Evolutionary conservation across 2,888 invertebrate species (phyloP).

Genomic region (Dryadula phaetusa): DNA sequence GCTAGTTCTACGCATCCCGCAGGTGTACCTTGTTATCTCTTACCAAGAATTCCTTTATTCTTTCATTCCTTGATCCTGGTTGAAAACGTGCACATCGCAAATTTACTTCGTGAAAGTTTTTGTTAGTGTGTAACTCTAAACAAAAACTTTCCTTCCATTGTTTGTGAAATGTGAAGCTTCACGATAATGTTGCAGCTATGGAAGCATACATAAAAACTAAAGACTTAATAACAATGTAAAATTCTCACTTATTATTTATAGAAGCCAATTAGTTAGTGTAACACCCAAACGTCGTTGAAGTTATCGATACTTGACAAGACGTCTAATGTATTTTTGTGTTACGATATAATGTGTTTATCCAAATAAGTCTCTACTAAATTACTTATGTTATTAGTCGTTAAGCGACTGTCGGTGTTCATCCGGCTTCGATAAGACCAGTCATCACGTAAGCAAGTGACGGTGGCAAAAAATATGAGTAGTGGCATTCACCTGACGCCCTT

Average conservation of each 20-base stretch:
- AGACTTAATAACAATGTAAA: neutral
- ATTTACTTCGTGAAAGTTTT: constrained; percentile 49
- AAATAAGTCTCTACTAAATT: constrained; percentile 31
- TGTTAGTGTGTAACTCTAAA: constrained; percentile 28
- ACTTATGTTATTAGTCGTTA: constrained; percentile 55
- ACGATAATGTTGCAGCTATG: constrained; percentile 4
- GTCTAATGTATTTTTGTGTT: constrained; percentile 14
- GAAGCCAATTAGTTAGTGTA: neutral
- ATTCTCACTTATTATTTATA: neutral
- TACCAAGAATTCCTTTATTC: constrained; percentile 69
- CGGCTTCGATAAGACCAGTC: constrained; percentile 69
- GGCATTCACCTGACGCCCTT: constrained; percentile 82
- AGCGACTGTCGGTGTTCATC: constrained; percentile 64
- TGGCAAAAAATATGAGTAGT: constrained; percentile 73
- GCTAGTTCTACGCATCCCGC: constrained; percentile 69
- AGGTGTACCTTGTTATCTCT: constrained; percentile 79
- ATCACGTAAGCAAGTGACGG: constrained; percentile 65
- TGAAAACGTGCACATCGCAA: constrained; percentile 61
- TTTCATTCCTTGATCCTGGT: constrained; percentile 57
- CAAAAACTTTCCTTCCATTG: constrained; percentile 16
- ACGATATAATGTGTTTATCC: constrained; percentile 22
- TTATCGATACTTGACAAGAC: constrained; percentile 3
- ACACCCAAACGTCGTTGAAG: neutral
- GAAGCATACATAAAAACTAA: neutral
- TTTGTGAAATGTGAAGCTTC: constrained; percentile 4